phyloP scores from a whole-genome alignment of 2,113 vertebrate genomes.

The Hemichromis elongatus region DNA sequence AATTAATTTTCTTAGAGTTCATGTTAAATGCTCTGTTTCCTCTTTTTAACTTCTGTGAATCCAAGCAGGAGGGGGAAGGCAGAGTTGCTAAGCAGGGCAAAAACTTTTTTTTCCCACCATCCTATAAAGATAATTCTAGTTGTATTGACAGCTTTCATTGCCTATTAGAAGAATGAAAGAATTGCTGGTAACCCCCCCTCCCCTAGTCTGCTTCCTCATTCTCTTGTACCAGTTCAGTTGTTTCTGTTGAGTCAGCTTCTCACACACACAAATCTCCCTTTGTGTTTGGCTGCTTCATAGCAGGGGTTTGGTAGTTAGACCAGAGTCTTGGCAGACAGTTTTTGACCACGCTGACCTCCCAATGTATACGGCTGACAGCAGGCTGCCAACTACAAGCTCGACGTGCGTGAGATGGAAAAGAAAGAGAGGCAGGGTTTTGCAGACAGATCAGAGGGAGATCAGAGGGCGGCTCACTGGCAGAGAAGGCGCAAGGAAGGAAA shows the following conservation, averaged over 20 bases:
- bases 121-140: not conserved
- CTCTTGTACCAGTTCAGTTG: not conserved
- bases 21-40: not conserved
- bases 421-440: not conserved
- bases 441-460: not conserved
- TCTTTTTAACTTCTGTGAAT: not conserved
- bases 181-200: not conserved
- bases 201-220: constrained; percentile 28
- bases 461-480: not conserved
- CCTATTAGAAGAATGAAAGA: not conserved
- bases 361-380: not conserved
- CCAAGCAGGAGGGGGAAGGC: not conserved
- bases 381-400: not conserved
- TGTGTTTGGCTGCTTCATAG: constrained; percentile 33
- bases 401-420: not conserved
- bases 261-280: constrained; percentile 42
- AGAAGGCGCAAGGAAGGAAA: not conserved
- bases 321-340: constrained; percentile 19
- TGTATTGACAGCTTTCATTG: not conserved
- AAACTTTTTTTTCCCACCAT: not conserved
- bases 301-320: constrained; percentile 9
- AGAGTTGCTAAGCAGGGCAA: not conserved
- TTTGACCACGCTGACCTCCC: constrained; percentile 11
- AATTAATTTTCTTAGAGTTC: not conserved
- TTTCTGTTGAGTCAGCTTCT: constrained; percentile 49